Conservation (phyloP, 2,888 invertebrate genomes). For the Allacma fusca region DNA sequence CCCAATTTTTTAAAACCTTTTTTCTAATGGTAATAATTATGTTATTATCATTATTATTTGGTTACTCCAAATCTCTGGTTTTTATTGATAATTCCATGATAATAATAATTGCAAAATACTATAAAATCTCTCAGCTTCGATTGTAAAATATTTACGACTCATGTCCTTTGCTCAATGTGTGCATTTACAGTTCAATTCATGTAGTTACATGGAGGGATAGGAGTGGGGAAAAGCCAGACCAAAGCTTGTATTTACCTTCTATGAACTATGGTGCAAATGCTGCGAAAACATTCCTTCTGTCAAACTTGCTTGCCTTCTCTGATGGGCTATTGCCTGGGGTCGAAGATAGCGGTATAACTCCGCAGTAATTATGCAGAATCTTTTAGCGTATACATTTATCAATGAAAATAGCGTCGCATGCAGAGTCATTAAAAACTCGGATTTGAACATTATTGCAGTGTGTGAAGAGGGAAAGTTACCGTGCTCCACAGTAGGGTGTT, state of each 20-base stretch:
- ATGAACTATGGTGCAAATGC: conserved; percentile 67
- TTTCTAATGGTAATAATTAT: too few relatives aligned
- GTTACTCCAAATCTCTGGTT: too few relatives aligned
- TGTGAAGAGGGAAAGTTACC: conserved; percentile 56
- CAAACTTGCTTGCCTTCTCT: conserved; percentile 64
- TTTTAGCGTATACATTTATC: neutral
- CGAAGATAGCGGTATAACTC: conserved; percentile 27
- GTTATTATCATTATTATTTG: too few relatives aligned
- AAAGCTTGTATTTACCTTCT: conserved; percentile 64
- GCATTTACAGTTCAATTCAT: conserved; percentile 61
- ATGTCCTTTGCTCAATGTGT: too few relatives aligned
- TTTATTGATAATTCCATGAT: too few relatives aligned
- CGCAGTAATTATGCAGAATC: neutral
- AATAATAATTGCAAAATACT: too few relatives aligned
- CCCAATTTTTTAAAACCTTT: too few relatives aligned
- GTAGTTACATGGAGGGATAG: conserved; percentile 62
- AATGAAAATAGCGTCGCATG: neutral
- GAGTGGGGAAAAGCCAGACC: conserved; percentile 62
- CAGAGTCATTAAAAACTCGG: too few relatives aligned
- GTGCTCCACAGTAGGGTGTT: conserved; percentile 65
- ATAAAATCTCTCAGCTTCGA: too few relatives aligned
- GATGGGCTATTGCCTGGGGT: conserved; percentile 31
- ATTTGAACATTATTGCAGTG: conserved; percentile 20
- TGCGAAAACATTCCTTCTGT: conserved; percentile 67
- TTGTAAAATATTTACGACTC: too few relatives aligned